Conservation (phyloP, 2,113 vertebrate genomes). For the Tiliqua scincoides region DNA sequence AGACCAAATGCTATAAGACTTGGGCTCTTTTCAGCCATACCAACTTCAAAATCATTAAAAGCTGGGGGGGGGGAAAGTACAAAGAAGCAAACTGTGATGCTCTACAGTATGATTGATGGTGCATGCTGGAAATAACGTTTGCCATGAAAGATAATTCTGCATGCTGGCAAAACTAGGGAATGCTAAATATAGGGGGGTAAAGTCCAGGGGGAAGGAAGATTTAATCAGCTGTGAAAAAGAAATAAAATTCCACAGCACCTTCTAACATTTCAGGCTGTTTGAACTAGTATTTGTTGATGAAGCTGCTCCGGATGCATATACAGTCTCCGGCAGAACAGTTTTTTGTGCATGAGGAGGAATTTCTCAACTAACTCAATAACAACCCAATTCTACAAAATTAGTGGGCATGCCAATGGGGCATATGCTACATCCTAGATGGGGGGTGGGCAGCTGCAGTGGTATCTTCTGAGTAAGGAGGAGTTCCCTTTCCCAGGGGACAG, state of each 20-base stretch:
- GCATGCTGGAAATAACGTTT: neutral
- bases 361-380: no score
- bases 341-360: neutral
- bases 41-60: neutral
- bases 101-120: neutral
- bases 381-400: no score
- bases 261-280: neutral
- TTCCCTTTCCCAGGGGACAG: no score
- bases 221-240: neutral
- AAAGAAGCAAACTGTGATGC: neutral
- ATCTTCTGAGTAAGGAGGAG: no score
- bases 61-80: neutral
- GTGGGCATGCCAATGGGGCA: no score
- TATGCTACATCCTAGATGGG: no score
- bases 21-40: neutral
- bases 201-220: neutral
- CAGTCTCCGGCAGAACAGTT: no score
- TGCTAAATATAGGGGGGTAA: neutral
- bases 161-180: neutral
- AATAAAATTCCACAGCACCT: neutral
- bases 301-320: neutral
- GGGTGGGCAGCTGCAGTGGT: no score
- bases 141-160: neutral
- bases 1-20: neutral
- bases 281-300: neutral